Conservation (phyloP, 2,888 invertebrate species). For the Cantharis flavilabris region DNA sequence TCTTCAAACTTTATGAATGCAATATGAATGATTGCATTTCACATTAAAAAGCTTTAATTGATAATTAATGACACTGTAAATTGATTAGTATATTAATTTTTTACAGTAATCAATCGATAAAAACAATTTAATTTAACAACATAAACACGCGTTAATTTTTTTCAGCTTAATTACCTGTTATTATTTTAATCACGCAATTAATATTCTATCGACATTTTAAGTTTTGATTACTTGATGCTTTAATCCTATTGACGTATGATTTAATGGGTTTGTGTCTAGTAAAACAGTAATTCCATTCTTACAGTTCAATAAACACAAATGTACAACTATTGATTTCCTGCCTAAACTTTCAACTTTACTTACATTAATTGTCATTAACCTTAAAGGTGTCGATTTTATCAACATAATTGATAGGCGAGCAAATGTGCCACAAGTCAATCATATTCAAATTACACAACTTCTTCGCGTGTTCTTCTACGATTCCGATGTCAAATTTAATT, state of each 20-base stretch:
- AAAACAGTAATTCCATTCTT: not conserved
- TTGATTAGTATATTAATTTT: not conserved
- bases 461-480: constrained; percentile 17
- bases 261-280: not conserved
- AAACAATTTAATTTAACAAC: not conserved
- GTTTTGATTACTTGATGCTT: not conserved
- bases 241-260: not conserved
- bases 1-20: not conserved
- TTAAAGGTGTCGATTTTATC: constrained; percentile 12
- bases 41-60: not conserved
- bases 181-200: not conserved
- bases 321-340: not conserved
- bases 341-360: constrained; percentile 2
- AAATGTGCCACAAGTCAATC: constrained; percentile 13
- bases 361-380: constrained; percentile 2
- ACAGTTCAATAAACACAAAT: not conserved
- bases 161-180: not conserved
- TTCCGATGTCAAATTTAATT: constrained; percentile 20
- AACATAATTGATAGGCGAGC: constrained; percentile 1
- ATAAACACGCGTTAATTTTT: not conserved
- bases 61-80: not conserved
- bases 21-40: constrained; percentile 11
- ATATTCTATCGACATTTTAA: not conserved
- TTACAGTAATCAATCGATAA: not conserved
- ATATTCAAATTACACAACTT: constrained; percentile 16